Evolutionary conservation across 2,888 invertebrate genomes (phyloP).

Genomic region (Clepsis dumicolana): DNA sequence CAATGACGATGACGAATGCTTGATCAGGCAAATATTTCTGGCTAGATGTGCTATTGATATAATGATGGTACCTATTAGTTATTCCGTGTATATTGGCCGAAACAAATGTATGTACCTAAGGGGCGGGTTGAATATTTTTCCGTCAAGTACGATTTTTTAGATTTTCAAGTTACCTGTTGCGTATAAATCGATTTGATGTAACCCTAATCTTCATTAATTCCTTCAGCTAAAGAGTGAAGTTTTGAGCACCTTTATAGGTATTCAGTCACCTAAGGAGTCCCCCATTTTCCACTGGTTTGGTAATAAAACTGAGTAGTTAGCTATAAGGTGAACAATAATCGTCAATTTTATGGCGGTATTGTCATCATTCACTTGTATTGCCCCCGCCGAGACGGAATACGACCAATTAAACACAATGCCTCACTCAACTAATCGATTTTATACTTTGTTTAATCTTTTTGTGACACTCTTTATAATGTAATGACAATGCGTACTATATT

Average conservation of each 20-base stretch:
- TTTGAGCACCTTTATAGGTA: neutral
- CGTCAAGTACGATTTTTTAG: no score
- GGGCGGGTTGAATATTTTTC: no score
- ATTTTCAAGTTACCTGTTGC: neutral
- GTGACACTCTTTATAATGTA: conserved; percentile 2
- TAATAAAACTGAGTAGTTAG: conserved; percentile 39
- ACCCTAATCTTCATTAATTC: neutral
- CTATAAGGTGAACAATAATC: conserved; percentile 36
- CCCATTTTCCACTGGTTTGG: conserved; percentile 2
- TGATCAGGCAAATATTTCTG: no score
- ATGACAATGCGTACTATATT: neutral
- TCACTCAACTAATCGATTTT: conserved; percentile 22
- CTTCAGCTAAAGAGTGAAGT: neutral
- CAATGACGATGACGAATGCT: no score
- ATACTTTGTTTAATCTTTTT: conserved; percentile 13
- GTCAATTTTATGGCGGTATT: conserved; percentile 38
- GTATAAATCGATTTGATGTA: no score
- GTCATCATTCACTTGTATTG: conserved; percentile 36
- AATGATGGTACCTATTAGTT: no score
- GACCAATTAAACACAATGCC: conserved; percentile 28
- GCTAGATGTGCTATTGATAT: no score
- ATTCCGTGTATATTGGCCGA: no score
- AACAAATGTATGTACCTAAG: no score
- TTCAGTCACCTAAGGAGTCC: neutral
- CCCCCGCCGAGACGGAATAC: conserved; percentile 26